phyloP scores from a whole-genome alignment of 2,888 invertebrate genomes.

The Portevinia maculata region DNA sequence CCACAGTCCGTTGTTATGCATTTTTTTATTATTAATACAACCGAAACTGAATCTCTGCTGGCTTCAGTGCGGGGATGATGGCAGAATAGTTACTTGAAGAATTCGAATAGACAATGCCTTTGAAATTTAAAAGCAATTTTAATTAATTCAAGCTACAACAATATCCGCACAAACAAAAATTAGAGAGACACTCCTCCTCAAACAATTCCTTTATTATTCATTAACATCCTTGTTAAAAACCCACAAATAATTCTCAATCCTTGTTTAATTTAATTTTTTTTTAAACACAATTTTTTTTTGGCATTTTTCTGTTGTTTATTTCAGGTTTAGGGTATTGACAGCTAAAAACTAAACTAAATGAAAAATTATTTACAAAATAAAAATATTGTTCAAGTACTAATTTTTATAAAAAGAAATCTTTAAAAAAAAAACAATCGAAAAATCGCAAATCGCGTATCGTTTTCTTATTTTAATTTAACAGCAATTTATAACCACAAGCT shows the following conservation, averaged over 20 bases:
- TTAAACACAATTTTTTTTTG: constrained; percentile 75
- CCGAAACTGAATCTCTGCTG: no score
- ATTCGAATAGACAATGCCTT: no score
- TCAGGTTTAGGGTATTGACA: constrained; percentile 78
- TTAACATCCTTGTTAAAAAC: constrained; percentile 53
- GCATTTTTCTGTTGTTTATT: constrained; percentile 76
- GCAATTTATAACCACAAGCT: constrained; percentile 42
- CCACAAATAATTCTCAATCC: constrained; percentile 36
- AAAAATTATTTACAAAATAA: constrained; percentile 50
- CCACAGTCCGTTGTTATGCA: no score
- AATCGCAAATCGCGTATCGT: constrained; percentile 15
- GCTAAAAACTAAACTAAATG: constrained; percentile 75
- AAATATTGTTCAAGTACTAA: constrained; percentile 42
- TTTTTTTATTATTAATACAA: no score
- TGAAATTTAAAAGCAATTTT: no score
- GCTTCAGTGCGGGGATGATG: no score
- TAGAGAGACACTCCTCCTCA: constrained; percentile 14
- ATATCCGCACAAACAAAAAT: background rate
- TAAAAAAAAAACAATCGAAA: constrained; percentile 10
- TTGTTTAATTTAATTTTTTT: constrained; percentile 71
- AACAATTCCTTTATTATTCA: constrained; percentile 65
- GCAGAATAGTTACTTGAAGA: no score
- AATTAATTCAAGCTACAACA: no score
- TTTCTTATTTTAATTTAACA: constrained; percentile 41
- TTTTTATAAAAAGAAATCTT: constrained; percentile 33